Percentiles rank a stretch among this genome's conserved stretches.
Conservation (phyloP, 2,113 vertebrate species). For the Esox niger region DNA sequence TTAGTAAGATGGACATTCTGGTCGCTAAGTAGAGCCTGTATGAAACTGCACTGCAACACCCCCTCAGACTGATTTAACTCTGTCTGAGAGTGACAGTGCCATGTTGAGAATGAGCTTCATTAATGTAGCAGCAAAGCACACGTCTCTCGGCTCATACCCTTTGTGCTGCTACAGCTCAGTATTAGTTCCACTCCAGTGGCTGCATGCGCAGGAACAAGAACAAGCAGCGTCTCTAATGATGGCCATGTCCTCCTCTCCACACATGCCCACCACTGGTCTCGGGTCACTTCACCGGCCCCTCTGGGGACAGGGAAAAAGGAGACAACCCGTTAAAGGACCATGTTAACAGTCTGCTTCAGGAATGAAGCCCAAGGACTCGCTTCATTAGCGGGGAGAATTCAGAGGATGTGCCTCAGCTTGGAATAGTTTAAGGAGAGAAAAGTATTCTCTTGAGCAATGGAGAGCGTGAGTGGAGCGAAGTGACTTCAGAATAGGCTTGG, state of each 20-base stretch:
- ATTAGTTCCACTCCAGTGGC: slow-evolving; percentile 79
- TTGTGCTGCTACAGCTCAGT: slow-evolving; percentile 57
- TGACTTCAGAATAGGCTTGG: slow-evolving; percentile 26
- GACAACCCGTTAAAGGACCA: slow-evolving; percentile 78
- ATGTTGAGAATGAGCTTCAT: slow-evolving; percentile 76
- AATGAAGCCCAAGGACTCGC: slow-evolving; percentile 67
- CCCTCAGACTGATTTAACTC: background rate
- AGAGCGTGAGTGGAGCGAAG: slow-evolving; percentile 22
- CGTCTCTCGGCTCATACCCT: slow-evolving; percentile 65
- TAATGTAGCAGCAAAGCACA: slow-evolving; percentile 84
- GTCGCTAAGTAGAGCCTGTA: no score
- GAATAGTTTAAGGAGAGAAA: slow-evolving; percentile 50
- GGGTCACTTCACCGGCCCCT: slow-evolving; percentile 77
- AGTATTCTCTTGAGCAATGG: slow-evolving; percentile 24
- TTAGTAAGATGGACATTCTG: slow-evolving; percentile 12
- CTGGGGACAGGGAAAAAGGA: slow-evolving; percentile 50
- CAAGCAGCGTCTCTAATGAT: slow-evolving; percentile 73
- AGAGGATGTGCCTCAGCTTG: slow-evolving; percentile 58
- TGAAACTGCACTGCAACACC: no score
- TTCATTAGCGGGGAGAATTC: slow-evolving; percentile 83
- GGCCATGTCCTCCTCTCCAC: slow-evolving; percentile 66
- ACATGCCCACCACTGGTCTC: slow-evolving; percentile 60
- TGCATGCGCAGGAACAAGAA: slow-evolving; percentile 64
- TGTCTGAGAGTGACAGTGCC: slow-evolving; percentile 24
- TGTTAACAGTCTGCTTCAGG: slow-evolving; percentile 75